phyloP scores from a whole-genome alignment of 1,140 invertebrate genomes.

The Lucilia cuprina region DNA sequence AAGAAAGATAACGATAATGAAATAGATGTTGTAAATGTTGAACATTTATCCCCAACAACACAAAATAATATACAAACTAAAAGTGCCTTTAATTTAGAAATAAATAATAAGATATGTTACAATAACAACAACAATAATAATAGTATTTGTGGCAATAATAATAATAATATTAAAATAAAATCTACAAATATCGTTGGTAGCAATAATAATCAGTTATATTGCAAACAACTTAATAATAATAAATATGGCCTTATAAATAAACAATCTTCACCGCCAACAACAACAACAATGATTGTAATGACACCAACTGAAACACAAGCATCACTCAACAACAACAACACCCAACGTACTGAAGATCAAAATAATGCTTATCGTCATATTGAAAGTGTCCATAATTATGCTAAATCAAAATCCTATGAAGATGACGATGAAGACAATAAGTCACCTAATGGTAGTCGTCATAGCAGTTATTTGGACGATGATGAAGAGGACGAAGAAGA shows the following conservation, averaged over 20 bases:
- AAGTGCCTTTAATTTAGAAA: slow-evolving; percentile 40
- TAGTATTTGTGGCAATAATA: slow-evolving; percentile 25
- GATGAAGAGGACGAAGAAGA: slow-evolving; percentile 45
- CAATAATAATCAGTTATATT: slow-evolving; percentile 1
- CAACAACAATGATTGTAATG: slow-evolving; percentile 23
- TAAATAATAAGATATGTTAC: neutral
- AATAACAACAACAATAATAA: slow-evolving; percentile 33
- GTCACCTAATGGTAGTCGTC: slow-evolving; percentile 43
- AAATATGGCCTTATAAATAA: slow-evolving; percentile 9
- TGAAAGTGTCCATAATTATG: slow-evolving; percentile 61
- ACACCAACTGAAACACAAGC: neutral
- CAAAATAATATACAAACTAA: slow-evolving; percentile 23
- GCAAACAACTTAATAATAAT: neutral
- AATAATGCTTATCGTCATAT: slow-evolving; percentile 61
- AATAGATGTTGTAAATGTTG: neutral
- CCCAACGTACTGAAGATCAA: slow-evolving; percentile 54
- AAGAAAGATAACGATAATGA: neutral
- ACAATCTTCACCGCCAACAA: neutral
- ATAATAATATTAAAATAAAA: neutral
- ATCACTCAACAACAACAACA: neutral
- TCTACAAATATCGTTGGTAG: neutral
- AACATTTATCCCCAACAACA: slow-evolving; percentile 2
- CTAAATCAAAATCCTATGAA: slow-evolving; percentile 45
- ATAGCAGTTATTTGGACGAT: slow-evolving; percentile 37
- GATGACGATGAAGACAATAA: slow-evolving; percentile 42